Evolutionary conservation across 1,140 invertebrate species (phyloP), one percentile per base, ranked within the genome.

Genomic region (Xylocopa sonorina): DNA sequence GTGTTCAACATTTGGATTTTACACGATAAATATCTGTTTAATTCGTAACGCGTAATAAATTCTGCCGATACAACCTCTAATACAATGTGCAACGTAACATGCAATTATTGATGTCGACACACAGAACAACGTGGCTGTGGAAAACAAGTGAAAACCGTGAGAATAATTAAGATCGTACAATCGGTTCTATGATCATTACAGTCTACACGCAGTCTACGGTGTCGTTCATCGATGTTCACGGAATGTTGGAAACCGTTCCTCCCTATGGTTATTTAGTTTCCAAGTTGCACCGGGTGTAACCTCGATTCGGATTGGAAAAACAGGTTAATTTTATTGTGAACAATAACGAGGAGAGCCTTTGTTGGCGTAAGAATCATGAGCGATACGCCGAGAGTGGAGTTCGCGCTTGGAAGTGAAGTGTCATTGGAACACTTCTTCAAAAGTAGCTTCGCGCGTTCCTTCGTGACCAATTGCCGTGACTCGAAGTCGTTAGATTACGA

Each of bases 371-470:
- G 29, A 71, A 89, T 64, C 53, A 90, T 91, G 88, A 77, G 76
- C 46, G 88, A 89, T 18, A 69, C 62, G 16, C 80, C 84, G 64
- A 89, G 88, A 78, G 80, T 92, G 67, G 85, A 92, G 76, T 93
- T 93, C 75, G 92, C 90, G 50, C 83, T 93, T 27, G 93, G 92
- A 7, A 91, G 90, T 68, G 89, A 92, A 75, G 91, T 92, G 55
- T 93, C 91, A 18, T 79, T 89, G 6, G 88, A 88, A 16, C 88
- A 91, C 60, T 92, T 91, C 69, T 94, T 93, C 75, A 93, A 94
- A 82, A 93, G 93, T 74, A 91, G 89, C 18, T 94, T 92, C 72
- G 93, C 93, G 12, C 88, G 93, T 27, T 91, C 92, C 0, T 88
- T 94, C 69, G 89, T 88, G 16, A 89, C 82, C 55, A 90, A 84